These are phyloP conservation scores for Oscheius myriophilus DNA, from an alignment of 2,888 invertebrate genomes.

Conservation along the genomic window DNA sequence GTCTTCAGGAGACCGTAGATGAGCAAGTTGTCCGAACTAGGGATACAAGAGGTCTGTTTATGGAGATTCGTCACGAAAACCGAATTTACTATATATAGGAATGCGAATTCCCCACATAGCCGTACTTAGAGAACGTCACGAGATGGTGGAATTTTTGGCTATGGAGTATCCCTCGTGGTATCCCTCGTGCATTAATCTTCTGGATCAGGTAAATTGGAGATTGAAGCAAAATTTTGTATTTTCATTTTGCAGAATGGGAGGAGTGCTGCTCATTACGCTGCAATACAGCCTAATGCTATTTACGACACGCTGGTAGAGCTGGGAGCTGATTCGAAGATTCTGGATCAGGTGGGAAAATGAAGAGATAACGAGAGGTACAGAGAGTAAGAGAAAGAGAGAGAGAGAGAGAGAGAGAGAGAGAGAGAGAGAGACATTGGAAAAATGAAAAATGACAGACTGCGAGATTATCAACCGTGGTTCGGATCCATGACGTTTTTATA, in stretches of 20 bases:
- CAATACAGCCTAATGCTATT: constrained; percentile 68
- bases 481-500: no score
- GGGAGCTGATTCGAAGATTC: constrained; percentile 60
- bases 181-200: constrained; percentile 55
- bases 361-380: background rate
- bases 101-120: constrained; percentile 63
- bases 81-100: constrained; percentile 33
- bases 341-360: constrained; percentile 54
- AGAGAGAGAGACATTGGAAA: no score
- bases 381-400: no score
- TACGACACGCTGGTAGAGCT: constrained; percentile 68
- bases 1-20: constrained; percentile 56
- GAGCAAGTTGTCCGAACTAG: constrained; percentile 60
- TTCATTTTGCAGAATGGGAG: constrained; percentile 66
- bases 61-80: no score
- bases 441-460: no score
- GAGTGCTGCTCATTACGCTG: constrained; percentile 67
- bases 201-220: constrained; percentile 53
- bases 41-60: constrained; percentile 57
- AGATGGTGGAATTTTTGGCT: constrained; percentile 65
- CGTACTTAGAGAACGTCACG: constrained; percentile 65
- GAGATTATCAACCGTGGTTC: no score
- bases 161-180: constrained; percentile 50
- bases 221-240: no score
- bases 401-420: background rate